Percentiles rank a stretch among this genome's conserved stretches.
phyloP scores from a whole-genome alignment of 2,888 invertebrate species.

The Leptinotarsa tumamoca region DNA sequence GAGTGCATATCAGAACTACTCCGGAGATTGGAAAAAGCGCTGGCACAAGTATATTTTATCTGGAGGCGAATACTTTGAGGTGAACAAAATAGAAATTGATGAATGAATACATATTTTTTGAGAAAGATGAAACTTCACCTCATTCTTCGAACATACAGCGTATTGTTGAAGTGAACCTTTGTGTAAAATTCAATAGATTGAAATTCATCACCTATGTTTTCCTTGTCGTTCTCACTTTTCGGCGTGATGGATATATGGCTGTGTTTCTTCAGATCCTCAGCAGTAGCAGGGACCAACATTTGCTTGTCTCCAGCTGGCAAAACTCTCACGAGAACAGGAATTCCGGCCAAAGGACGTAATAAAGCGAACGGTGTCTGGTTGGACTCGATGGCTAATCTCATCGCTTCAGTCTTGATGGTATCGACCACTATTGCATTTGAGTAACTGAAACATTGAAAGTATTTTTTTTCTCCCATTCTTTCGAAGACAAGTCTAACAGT shows the following conservation, averaged over 20 bases:
- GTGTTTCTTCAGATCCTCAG: constrained; percentile 76
- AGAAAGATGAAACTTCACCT: too few relatives aligned
- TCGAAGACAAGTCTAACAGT: constrained; percentile 5
- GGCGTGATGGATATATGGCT: constrained; percentile 71
- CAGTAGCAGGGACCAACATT: constrained; percentile 79
- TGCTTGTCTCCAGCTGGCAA: constrained; percentile 70
- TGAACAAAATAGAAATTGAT: too few relatives aligned
- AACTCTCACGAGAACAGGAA: constrained; percentile 78
- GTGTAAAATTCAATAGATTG: too few relatives aligned
- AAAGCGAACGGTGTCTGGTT: constrained; percentile 80
- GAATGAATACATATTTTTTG: too few relatives aligned
- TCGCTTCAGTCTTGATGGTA: constrained; percentile 78
- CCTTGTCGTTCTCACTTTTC: constrained; percentile 47
- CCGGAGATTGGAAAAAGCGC: too few relatives aligned
- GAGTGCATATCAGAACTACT: too few relatives aligned
- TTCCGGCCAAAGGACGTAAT: constrained; percentile 75
- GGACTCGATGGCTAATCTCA: constrained; percentile 74
- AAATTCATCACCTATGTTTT: constrained; percentile 33
- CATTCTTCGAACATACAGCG: too few relatives aligned
- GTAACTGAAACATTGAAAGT: constrained; percentile 53
- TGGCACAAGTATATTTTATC: too few relatives aligned
- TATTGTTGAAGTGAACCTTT: too few relatives aligned
- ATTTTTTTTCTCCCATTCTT: background rate
- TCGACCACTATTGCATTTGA: constrained; percentile 75
- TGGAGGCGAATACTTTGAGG: too few relatives aligned